Percentiles rank a stretch among this genome's conserved stretches.
phyloP scores from a whole-genome alignment of 1,140 invertebrate species.

The Dryas iulia region DNA sequence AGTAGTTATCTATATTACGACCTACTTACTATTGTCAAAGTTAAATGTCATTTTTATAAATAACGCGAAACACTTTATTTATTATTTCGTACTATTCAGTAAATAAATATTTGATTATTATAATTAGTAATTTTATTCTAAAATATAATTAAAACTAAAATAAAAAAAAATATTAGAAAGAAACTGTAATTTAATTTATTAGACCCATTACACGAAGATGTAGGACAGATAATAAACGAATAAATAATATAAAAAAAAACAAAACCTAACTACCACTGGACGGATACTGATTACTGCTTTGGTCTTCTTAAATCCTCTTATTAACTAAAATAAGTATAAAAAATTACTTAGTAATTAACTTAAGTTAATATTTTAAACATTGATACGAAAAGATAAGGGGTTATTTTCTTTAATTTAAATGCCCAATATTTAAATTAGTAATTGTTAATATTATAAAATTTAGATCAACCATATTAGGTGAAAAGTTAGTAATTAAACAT shows the following conservation, averaged over 20 bases:
- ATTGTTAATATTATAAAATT: background rate
- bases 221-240: background rate
- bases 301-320: conserved; percentile 53
- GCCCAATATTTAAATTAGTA: background rate
- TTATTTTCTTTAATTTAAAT: too few relatives aligned
- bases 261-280: conserved; percentile 73
- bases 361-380: too few relatives aligned
- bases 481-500: background rate
- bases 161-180: background rate
- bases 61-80: background rate
- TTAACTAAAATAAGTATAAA: conserved; percentile 25
- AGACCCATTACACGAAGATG: background rate
- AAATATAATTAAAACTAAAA: background rate
- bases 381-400: too few relatives aligned
- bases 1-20: background rate
- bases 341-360: background rate
- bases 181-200: background rate
- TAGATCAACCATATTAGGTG: background rate
- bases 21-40: background rate
- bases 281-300: conserved; percentile 79
- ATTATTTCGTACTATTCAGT: background rate
- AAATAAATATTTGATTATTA: background rate
- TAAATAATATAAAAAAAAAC: conserved; percentile 31
- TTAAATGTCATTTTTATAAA: background rate
- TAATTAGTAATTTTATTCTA: background rate